phyloP scores from a whole-genome alignment of 2,113 vertebrate species.

The Marmota flaviventris region DNA sequence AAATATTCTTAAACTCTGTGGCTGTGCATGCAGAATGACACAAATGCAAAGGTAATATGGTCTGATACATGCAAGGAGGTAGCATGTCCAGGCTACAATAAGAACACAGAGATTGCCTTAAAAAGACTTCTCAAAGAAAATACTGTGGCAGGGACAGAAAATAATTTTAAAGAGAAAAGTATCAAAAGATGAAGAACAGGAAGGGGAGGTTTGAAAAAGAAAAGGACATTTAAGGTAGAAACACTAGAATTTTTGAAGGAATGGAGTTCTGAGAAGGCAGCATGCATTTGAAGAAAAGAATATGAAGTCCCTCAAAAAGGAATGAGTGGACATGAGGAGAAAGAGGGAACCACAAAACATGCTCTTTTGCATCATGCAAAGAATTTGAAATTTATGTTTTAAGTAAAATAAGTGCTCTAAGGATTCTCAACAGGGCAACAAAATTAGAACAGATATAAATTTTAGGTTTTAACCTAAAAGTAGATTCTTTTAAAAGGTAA shows the following conservation, averaged over 20 bases:
- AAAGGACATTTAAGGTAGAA: neutral
- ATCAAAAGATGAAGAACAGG: neutral
- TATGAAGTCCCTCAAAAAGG: neutral
- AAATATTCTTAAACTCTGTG: neutral
- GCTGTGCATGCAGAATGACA: neutral
- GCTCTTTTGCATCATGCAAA: neutral
- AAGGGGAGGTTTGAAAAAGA: neutral
- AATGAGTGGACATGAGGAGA: neutral
- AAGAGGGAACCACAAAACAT: neutral
- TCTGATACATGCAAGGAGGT: neutral
- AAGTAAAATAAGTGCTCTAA: slow-evolving; percentile 4
- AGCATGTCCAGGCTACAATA: rapidly evolving
- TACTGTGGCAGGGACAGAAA: neutral
- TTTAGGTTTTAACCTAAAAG: slow-evolving; percentile 8
- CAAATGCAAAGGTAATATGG: neutral
- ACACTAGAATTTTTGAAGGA: neutral
- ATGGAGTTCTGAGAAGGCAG: neutral
- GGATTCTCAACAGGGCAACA: neutral
- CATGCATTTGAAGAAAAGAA: neutral
- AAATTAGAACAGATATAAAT: neutral
- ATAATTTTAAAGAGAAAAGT: neutral
- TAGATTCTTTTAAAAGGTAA: neutral
- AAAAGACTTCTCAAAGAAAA: neutral
- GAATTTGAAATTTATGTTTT: neutral
- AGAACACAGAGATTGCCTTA: neutral